Conservation (phyloP, 2,888 invertebrate genomes). For the Xanthostigma xanthostigma region DNA sequence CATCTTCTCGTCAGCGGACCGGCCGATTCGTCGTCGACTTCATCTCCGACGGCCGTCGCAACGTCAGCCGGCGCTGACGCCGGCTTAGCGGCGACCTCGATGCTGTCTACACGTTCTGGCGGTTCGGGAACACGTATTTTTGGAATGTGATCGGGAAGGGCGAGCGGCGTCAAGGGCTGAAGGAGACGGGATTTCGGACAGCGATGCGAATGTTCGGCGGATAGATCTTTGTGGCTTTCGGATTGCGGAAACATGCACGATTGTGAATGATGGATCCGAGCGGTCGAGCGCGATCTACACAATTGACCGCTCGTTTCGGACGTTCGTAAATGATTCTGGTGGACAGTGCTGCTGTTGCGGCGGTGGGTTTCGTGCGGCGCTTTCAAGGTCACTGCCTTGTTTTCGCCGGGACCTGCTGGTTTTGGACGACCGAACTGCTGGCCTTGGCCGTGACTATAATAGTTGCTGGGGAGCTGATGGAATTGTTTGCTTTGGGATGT, state of each 20-base stretch:
- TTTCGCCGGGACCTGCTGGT: conserved; percentile 31
- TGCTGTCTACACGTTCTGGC: conserved; percentile 1
- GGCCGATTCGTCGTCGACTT: neutral
- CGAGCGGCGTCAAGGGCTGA: conserved; percentile 16
- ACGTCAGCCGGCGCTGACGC: conserved; percentile 39
- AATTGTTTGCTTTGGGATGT: conserved; percentile 33
- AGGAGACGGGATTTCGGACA: neutral
- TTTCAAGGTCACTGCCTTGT: conserved; percentile 41
- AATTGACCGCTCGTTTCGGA: conserved; percentile 3
- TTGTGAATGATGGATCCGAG: conserved; percentile 6
- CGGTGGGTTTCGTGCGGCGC: conserved; percentile 29
- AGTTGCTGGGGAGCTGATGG: conserved; percentile 36
- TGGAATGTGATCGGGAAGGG: conserved; percentile 18
- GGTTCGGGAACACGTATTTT: conserved; percentile 20
- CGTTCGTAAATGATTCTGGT: neutral
- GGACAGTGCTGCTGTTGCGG: conserved; percentile 7
- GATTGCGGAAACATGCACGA: conserved; percentile 3
- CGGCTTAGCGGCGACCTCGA: conserved; percentile 30
- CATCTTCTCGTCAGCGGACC: conserved; percentile 27
- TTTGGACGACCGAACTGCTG: conserved; percentile 14
- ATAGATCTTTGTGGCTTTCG: neutral
- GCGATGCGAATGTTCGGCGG: neutral
- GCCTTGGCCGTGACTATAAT: conserved; percentile 28
- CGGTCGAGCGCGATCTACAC: neutral
- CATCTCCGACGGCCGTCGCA: conserved; percentile 29